Base-by-base conservation (phyloP, 92 coral and sea anemone genomes). In the Porites lobata region DNA sequence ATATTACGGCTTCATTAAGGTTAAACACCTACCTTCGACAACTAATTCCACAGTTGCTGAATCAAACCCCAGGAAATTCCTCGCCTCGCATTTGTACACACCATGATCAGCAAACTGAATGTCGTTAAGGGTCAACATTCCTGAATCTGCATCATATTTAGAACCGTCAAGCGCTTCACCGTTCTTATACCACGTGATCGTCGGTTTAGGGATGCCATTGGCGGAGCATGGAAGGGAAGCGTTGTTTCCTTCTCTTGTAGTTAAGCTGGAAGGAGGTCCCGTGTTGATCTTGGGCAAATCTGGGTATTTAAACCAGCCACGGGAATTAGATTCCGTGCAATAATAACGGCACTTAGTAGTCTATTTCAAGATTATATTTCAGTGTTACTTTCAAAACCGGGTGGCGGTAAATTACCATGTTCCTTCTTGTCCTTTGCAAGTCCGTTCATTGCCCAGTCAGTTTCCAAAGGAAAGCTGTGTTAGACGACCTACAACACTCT, bases 201-300 rank as follows among this genome's bases (percentile, higher is more conserved):
- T 87, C 17, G 98, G 98, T 54, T 53, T 50, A 1, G 98, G 98
- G 64, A 92, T 88, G 21, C 98, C 98, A 50, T 58, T n/a, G 53
- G 94, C 71, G 69, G 58, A 22, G 75, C 93, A 94, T 4, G 85
- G 83, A 20, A 94, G 29, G 22, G 84, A 76, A 4, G 87, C 83
- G 29, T 85, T 86, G 50, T 86, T 82, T 32, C 90, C 92, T 65
- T 94, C 96, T 32, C 38, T 80, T 50, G 84, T 85, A 8, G 93
- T 94, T 12, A 94, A 68, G 22, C 67, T 63, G 11, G 91, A 13
- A 11, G 93, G 91, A 0, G 96, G 98, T 22, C 59, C 51, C 32
- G 19, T 51, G 0, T 21, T 69, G 47, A 94, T 86, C 77, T 65
- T 59, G 1, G 98, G 98, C 15, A 90, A 9, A 43, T 88, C 98